Percentiles rank a stretch among this genome's conserved stretches.
Evolutionary conservation across 2,888 invertebrate species (phyloP).

Genomic region (Agrochola circellaris): DNA sequence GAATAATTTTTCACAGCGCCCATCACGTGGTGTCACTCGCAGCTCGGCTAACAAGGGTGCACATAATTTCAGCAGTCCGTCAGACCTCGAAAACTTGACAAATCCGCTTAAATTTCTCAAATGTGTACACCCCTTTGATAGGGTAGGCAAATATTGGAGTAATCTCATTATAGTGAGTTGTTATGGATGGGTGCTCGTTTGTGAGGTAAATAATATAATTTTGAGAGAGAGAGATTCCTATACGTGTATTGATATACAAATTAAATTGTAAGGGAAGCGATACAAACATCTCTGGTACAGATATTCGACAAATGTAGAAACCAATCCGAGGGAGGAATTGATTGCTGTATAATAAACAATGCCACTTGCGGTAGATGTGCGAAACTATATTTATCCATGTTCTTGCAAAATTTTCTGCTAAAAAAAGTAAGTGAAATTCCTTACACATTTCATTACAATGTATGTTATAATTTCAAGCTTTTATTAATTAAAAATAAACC

Average conservation of each 20-base stretch:
- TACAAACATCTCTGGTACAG: neutral
- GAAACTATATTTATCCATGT: neutral
- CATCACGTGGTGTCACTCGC: slow-evolving; percentile 77
- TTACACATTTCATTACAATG: neutral
- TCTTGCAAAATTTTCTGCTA: neutral
- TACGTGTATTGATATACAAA: slow-evolving; percentile 26
- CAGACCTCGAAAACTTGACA: slow-evolving; percentile 79
- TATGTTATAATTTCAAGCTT: neutral
- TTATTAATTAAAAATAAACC: neutral
- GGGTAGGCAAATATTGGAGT: slow-evolving; percentile 75
- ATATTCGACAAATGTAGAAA: slow-evolving; percentile 1
- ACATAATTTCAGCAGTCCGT: slow-evolving; percentile 78
- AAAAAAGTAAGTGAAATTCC: neutral
- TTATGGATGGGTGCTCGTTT: slow-evolving; percentile 53
- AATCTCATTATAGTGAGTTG: slow-evolving; percentile 76
- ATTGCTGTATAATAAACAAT: neutral
- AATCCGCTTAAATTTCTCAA: slow-evolving; percentile 85
- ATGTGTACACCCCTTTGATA: slow-evolving; percentile 73
- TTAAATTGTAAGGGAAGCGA: slow-evolving; percentile 20
- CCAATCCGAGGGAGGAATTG: no score
- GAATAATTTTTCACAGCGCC: slow-evolving; percentile 69
- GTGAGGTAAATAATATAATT: slow-evolving; percentile 51
- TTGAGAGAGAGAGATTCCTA: neutral
- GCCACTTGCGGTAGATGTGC: neutral
- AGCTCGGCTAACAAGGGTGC: slow-evolving; percentile 80